A percentile compares a stretch with the other conserved stretches of the same genome.
Conservation (phyloP, 2,113 vertebrate genomes). For the Gopherus evgoodei region DNA sequence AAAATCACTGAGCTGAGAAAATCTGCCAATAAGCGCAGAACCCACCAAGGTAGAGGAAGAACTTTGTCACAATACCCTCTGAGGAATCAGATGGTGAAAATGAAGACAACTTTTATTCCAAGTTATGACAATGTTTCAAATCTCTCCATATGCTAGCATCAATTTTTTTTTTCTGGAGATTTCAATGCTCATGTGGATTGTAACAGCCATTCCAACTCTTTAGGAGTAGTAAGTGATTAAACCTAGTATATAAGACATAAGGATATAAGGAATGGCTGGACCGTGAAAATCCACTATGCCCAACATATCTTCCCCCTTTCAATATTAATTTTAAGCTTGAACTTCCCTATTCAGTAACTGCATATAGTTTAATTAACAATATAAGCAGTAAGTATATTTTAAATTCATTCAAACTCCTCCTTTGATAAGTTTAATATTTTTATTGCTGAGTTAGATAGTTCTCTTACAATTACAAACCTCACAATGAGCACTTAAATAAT, state of each 20-base stretch:
- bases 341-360: not conserved
- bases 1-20: no score
- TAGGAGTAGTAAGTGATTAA: not conserved
- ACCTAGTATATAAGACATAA: not conserved
- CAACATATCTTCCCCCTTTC: not conserved
- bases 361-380: not conserved
- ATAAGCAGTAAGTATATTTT: not conserved
- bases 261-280: not conserved
- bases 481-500: not conserved
- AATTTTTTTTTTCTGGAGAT: not conserved
- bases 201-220: conserved; percentile 19
- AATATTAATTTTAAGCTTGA: not conserved
- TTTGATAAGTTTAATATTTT: not conserved
- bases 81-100: conserved; percentile 1
- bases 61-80: not conserved
- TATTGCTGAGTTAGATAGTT: not conserved
- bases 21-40: no score
- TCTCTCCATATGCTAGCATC: not conserved
- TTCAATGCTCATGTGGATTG: rapidly evolving
- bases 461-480: not conserved
- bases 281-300: not conserved
- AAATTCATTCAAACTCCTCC: not conserved
- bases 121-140: not conserved
- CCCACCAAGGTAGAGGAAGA: no score
- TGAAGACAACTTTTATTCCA: not conserved